Conservation (phyloP, 2,888 invertebrate genomes). For the Tipula confusa region DNA sequence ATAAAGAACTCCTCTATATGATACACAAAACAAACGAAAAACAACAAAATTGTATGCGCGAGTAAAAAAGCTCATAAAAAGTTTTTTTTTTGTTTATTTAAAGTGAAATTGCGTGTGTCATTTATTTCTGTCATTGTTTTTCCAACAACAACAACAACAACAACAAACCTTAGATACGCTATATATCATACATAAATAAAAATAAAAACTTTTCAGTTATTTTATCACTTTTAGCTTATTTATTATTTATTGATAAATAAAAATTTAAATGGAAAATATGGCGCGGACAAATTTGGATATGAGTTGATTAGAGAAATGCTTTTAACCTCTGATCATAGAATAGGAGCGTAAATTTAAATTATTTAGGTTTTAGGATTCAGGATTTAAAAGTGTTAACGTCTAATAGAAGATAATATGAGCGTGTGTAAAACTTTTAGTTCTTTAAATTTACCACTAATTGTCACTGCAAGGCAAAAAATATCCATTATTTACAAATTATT, state of each 20-base stretch:
- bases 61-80: neutral
- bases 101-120: constrained; percentile 25
- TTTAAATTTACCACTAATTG: too few relatives aligned
- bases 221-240: constrained; percentile 20
- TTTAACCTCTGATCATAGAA: neutral
- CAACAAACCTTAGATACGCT: neutral
- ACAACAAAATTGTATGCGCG: too few relatives aligned
- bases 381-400: too few relatives aligned
- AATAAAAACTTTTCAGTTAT: neutral
- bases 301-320: neutral
- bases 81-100: constrained; percentile 3
- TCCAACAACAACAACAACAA: neutral
- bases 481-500: too few relatives aligned
- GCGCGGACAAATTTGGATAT: neutral
- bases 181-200: too few relatives aligned
- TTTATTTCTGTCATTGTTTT: neutral
- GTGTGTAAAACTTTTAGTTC: too few relatives aligned
- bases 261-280: neutral
- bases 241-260: constrained; percentile 20
- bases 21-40: neutral
- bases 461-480: too few relatives aligned
- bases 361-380: too few relatives aligned
- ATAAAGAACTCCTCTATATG: neutral
- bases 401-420: too few relatives aligned
- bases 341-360: neutral